Base-by-base conservation (phyloP, 2,113 vertebrate genomes). In the Catharus fuscescens region DNA sequence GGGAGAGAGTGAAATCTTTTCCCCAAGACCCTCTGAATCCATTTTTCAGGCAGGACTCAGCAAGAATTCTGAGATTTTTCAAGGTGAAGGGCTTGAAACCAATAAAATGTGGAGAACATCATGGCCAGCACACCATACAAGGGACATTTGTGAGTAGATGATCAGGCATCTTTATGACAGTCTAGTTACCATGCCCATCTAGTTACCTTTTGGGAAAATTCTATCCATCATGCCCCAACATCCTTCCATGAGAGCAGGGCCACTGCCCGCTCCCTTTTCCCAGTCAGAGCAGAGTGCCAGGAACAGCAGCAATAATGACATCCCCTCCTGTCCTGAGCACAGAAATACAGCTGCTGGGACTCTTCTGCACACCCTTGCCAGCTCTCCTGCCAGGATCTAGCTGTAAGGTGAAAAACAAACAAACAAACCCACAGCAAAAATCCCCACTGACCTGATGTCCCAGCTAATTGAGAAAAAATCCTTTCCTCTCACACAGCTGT, bases 231-330 rank as follows among this genome's bases (percentile, higher is more conserved):
- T 83, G 86, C 81, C 40, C 38, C 0, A 0, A 32, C 38, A 65
- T 8, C 88, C 69, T 93, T 88, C 80, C 80, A 6, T 14, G 29
- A 74, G 60, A 94, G 52, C 54, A 86, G 84, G 38, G 16, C 84
- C 23, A 86, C 26, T 64, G 92, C 23, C 93, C 2, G 2, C 72
- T 95, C 67, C 88, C 67, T 81, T 61, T 83, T 88, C 85, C 79
- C 86, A 71, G 71, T 10, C 67, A 23, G 60, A 92, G 91, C 82
- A 88, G 82, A 66, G 32, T 93, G 95, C 91, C 92, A 95, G 86
- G 86, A 96, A 60, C 82, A 83, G 91, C 32, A 80, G 91, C 92
- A 93, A 47, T 92, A 95, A 94, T 92, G 94, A 94, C 82, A 92
- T 78, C 72, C 56, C 86, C 94, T 95, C 87, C 94, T 91, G 86